These are phyloP conservation scores for Callitettix versicolor DNA, from an alignment of 1,140 invertebrate species.

Conservation along the genomic window DNA sequence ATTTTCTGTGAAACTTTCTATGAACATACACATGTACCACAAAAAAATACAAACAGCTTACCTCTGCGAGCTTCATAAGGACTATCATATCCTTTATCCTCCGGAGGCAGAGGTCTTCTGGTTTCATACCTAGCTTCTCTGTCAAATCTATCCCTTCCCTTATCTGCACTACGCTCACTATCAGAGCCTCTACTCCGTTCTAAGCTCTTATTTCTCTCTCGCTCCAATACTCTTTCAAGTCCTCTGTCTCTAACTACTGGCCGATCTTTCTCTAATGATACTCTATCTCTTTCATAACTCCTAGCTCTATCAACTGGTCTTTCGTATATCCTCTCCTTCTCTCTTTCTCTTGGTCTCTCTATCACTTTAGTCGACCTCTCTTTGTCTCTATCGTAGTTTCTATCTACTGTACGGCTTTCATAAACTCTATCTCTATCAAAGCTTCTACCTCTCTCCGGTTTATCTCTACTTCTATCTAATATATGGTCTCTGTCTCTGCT, in stretches of 20 bases:
- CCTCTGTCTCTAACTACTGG: conserved; percentile 18
- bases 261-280: conserved; percentile 17
- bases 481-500: conserved; percentile 38
- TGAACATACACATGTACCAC: no score
- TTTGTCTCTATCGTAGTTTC: conserved; percentile 26
- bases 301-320: conserved; percentile 7
- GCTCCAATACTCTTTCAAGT: conserved; percentile 12
- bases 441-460: conserved; percentile 3
- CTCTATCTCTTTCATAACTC: conserved; percentile 17
- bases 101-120: conserved; percentile 17
- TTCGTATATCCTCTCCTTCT: conserved; percentile 14
- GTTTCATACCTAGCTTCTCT: conserved; percentile 15
- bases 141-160: conserved; percentile 19
- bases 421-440: conserved; percentile 11
- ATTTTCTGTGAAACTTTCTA: no score
- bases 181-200: conserved; percentile 9
- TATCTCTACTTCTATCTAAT: conserved; percentile 26
- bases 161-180: conserved; percentile 9
- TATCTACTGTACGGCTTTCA: conserved; percentile 16
- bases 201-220: conserved; percentile 14
- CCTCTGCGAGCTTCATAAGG: conserved; percentile 21
- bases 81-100: conserved; percentile 24
- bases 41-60: no score
- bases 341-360: conserved; percentile 4
- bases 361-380: conserved; percentile 9